Base-by-base conservation (phyloP, 2,888 invertebrate genomes). In the Rotaria socialis region DNA sequence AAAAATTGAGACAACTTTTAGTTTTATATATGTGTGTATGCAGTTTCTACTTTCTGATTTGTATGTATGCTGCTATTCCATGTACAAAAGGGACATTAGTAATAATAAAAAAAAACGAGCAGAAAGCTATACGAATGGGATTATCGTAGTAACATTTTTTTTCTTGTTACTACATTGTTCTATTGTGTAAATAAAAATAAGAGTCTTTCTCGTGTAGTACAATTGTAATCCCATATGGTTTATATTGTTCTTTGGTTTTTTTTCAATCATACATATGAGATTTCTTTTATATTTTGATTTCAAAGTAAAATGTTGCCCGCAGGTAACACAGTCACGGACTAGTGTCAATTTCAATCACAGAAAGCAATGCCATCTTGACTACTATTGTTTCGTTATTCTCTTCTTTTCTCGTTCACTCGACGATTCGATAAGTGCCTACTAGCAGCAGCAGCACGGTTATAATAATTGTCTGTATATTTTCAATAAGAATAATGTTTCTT, bases 151-250 rank as follows among this genome's bases (percentile, higher is more conserved):
- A 67, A 27, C 41, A 67, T 7, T 35, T 67, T 67, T 67, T 24
- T 60, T 60, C 58, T 60, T 60, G 58, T 60, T 60, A 60, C 14
- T 67, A 14, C 35, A 35, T 35, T 67, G 35, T 67, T 16, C 35
- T 67, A 67, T 67, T 67, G 35, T 35, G 35, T 41, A 67, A 67
- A 67, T 14, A 19, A 67, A 67, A 67, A 67, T 3, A 19, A 67
- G 35, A 14, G 27, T 67, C 67, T 67, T 35, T 19, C 35, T 56
- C 24, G 24, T 56, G 56, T 56, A 24, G 8, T 56, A 56, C 5
- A 67, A 67, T 67, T 67, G 41, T 67, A 67, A 67, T 67, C 35
- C 67, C 67, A 67, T 67, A 35, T 67, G 67, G 19, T 27, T 67
- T 67, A 67, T 67, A 67, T 67, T 67, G 67, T 67, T 67, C 67